Base-by-base conservation (phyloP, 2,113 vertebrate species). In the Hippocampus abdominalis region DNA sequence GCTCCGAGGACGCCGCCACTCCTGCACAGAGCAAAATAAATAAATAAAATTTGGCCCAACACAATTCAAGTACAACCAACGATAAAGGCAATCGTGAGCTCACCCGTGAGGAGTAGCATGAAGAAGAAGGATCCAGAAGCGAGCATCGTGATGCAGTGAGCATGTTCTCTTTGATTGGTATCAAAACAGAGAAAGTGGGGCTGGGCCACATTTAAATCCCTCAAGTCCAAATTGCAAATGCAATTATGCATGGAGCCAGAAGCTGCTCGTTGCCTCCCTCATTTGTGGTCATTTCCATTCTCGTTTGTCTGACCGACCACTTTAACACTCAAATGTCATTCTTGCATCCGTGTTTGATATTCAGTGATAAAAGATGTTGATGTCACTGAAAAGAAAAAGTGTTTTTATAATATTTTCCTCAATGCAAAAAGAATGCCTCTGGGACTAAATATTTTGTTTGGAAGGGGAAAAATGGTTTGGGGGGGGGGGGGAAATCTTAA, bases 1-100 rank as follows among this genome's bases (percentile, higher is more conserved):
- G 25, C 69, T 87, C 59, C 8, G 71, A 11, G n/a, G 7, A 18
- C 1, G 71, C 73, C 2, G 72, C 73, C 0, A 36, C 72, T 46
- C 56, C 87, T 87, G 15, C 23, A 62, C 1, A 11, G 8, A 6
- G 21, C 1, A 36, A 63, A 27, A 27, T 1, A 27, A 36, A 36
- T 3, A 36, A 36, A 49, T 16, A 20, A 20, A 16, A 49, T 49
- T 49, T 16, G 25, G 6, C 11, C 5, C 46, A 46, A 16, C 16
- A 62, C 3, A 62, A 20, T n/a, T 18, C 11, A 25, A 56, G 0
- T 11, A 23, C n/a, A 36, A 61, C 6, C 0, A 62, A 36, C 1
- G 9, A 32, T 39, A 39, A 36, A 40, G 20, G 18, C 11, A 23
- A 23, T 12, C 4, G 13, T 23, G n/a, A 40, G 21, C 39, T 42